Evolutionary conservation across 2,888 invertebrate species (phyloP).

Genomic region (Volucella inanis): DNA sequence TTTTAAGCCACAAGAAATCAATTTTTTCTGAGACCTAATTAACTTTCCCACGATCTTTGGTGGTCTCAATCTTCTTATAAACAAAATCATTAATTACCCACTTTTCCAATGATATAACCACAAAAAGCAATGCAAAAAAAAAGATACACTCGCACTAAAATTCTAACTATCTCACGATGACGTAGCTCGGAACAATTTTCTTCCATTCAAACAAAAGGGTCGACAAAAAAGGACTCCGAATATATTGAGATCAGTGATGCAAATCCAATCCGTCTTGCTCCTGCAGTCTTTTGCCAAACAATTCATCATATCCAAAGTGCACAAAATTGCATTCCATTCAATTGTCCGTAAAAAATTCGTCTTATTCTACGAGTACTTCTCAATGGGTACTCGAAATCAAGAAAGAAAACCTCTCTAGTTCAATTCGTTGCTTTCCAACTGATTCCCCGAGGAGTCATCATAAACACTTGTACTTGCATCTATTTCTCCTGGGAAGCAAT

Average conservation of each 20-base stretch:
- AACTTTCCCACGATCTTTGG: slow-evolving; percentile 23
- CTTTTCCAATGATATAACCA: slow-evolving; percentile 37
- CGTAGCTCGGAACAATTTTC: not conserved
- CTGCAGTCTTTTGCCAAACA: slow-evolving; percentile 21
- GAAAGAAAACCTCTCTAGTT: slow-evolving; percentile 22
- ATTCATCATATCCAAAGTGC: slow-evolving; percentile 33
- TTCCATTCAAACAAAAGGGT: not conserved
- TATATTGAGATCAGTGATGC: slow-evolving; percentile 57
- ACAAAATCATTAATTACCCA: slow-evolving; percentile 46
- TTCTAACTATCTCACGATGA: slow-evolving; percentile 41
- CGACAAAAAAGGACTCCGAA: slow-evolving; percentile 6
- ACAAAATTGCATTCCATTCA: slow-evolving; percentile 63
- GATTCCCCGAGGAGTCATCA: slow-evolving; percentile 78
- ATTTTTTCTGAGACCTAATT: not conserved
- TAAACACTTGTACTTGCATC: slow-evolving; percentile 77
- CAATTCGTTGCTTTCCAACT: slow-evolving; percentile 49
- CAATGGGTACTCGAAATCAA: slow-evolving; percentile 48
- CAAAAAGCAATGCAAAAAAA: not conserved
- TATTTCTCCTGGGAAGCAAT: slow-evolving; percentile 42
- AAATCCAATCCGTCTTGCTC: slow-evolving; percentile 69
- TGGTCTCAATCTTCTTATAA: slow-evolving; percentile 11
- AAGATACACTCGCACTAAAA: not conserved
- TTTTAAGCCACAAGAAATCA: not conserved
- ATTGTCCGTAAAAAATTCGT: slow-evolving; percentile 54
- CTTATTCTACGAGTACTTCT: slow-evolving; percentile 20